phyloP scores from a whole-genome alignment of 1,140 invertebrate genomes.

The Macrostomum lignano region DNA sequence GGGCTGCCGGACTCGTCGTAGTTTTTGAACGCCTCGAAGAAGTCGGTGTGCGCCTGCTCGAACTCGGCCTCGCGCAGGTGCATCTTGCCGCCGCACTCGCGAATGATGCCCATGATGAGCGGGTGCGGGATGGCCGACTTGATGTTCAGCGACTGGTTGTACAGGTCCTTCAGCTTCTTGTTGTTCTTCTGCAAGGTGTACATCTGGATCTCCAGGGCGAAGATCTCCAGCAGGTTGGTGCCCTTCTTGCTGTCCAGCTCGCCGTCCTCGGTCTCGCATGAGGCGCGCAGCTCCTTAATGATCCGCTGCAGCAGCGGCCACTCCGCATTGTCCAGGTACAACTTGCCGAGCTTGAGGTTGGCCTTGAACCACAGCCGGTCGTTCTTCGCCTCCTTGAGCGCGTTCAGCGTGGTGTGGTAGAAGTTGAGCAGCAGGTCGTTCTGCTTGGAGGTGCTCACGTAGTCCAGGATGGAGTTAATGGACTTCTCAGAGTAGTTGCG shows the following conservation, averaged over 20 bases:
- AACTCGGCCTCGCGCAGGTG: conserved; percentile 90
- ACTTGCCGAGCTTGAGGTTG: conserved; percentile 87
- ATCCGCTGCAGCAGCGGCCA: conserved; percentile 80
- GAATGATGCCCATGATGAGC: conserved; percentile 92
- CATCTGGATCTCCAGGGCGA: conserved; percentile 98
- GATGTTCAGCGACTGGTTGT: conserved; percentile 89
- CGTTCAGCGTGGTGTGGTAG: conserved; percentile 92
- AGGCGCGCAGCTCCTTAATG: conserved; percentile 78
- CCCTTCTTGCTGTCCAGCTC: conserved; percentile 96
- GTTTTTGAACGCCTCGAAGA: conserved; percentile 99
- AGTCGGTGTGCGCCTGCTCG: conserved; percentile 92
- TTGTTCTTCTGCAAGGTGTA: conserved; percentile 98
- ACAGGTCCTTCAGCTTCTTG: conserved; percentile 83
- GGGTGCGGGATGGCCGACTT: conserved; percentile 98
- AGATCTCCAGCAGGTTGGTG: conserved; percentile 86
- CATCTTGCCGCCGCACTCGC: conserved; percentile 99
- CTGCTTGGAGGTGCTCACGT: conserved; percentile 89
- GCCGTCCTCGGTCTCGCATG: conserved; percentile 94
- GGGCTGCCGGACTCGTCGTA: conserved; percentile 98
- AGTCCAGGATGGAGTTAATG: conserved; percentile 95
- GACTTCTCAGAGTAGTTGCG: conserved; percentile 97
- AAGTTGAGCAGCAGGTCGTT: conserved; percentile 98
- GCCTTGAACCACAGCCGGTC: conserved; percentile 98
- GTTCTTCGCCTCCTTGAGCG: conserved; percentile 84
- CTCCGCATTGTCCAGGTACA: conserved; percentile 84